phyloP scores from a whole-genome alignment of 2,888 invertebrate genomes.

The Ischnus inquisitorius region DNA sequence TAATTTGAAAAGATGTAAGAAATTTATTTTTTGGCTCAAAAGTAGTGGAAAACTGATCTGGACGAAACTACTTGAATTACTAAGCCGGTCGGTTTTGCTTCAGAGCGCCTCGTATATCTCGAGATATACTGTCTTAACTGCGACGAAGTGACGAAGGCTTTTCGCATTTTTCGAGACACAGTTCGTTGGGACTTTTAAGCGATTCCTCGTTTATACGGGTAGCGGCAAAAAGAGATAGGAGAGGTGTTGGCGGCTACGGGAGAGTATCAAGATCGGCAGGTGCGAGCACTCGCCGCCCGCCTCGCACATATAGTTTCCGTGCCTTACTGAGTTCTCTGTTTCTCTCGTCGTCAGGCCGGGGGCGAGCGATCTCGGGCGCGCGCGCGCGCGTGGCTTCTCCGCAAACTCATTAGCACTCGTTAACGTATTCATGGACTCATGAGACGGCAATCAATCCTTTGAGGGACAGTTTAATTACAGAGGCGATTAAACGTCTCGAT shows the following conservation, averaged over 20 bases:
- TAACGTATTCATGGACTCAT: constrained; percentile 85
- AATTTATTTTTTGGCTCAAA: too few species aligned
- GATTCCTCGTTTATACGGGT: constrained; percentile 65
- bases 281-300: constrained; percentile 46
- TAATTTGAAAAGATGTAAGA: too few species aligned
- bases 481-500: constrained; percentile 85
- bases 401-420: constrained; percentile 76
- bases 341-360: constrained; percentile 26
- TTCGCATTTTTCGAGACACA: constrained; percentile 25
- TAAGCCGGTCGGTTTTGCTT: too few species aligned
- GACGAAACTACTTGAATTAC: too few species aligned
- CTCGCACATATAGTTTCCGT: constrained; percentile 12
- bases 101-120: too few species aligned
- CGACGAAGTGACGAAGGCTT: neutral
- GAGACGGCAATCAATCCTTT: constrained; percentile 85
- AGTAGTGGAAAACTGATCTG: too few species aligned
- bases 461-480: constrained; percentile 85
- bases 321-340: constrained; percentile 28
- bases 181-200: constrained; percentile 52
- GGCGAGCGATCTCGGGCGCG: too few species aligned
- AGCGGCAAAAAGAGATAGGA: constrained; percentile 18
- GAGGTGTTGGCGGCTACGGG: constrained; percentile 19
- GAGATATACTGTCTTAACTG: too few species aligned
- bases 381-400: constrained; percentile 59
- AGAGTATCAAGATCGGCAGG: constrained; percentile 60